Conservation (phyloP, 2,113 vertebrate genomes). For the Romanogobio albipinnatus region DNA sequence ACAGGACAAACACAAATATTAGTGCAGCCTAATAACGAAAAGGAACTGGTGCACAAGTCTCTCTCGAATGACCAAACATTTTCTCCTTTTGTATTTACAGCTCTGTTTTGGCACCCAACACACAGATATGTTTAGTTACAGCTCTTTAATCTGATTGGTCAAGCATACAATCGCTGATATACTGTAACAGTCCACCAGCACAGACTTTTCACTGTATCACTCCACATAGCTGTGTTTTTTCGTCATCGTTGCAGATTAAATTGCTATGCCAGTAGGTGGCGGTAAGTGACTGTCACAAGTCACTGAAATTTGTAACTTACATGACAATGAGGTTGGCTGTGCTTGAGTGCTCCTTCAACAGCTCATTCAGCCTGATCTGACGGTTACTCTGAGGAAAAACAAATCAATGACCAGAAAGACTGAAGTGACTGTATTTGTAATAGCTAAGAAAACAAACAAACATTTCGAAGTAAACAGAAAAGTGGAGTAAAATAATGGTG, state of each 20-base stretch:
- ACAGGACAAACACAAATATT: background rate
- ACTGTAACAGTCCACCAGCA: too few species aligned
- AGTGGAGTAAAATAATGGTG: too few species aligned
- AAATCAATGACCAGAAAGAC: background rate
- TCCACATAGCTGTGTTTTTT: too few species aligned
- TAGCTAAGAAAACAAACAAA: background rate
- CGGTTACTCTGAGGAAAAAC: conserved; percentile 83
- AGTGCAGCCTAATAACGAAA: background rate
- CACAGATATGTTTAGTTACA: background rate
- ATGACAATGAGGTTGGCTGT: conserved; percentile 96
- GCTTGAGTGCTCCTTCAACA: conserved; percentile 93
- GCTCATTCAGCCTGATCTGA: conserved; percentile 94
- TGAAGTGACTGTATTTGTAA: background rate
- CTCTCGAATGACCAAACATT: background rate
- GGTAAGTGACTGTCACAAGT: background rate
- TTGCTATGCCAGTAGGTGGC: background rate
- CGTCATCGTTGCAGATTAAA: background rate
- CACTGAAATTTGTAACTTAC: conserved; percentile 77
- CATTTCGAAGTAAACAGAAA: background rate
- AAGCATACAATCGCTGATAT: too few species aligned
- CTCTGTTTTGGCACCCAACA: background rate
- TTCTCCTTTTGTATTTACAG: background rate
- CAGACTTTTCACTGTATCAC: too few species aligned
- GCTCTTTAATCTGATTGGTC: background rate
- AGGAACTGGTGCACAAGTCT: background rate